Conservation (phyloP, 2,113 vertebrate genomes). For the Hippopotamus amphibius region DNA sequence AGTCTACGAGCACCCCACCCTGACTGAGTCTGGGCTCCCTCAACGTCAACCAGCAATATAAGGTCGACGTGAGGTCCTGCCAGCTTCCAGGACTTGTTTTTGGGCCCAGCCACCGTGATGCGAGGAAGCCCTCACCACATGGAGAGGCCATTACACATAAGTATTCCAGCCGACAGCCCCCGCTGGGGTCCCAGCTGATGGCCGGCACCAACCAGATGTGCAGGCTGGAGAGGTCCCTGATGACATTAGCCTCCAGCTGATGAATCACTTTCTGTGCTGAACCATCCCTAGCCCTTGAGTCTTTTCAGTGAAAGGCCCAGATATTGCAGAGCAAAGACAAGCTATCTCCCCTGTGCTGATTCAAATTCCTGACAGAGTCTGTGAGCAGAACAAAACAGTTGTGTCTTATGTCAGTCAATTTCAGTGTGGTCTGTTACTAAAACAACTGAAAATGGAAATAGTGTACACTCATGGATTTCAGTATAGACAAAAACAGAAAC, state of each 20-base stretch:
- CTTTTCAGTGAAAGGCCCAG: neutral
- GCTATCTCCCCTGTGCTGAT: neutral
- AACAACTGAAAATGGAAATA: neutral
- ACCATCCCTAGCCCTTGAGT: rapidly evolving
- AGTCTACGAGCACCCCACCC: too few relatives aligned
- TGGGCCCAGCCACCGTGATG: neutral
- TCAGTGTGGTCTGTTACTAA: neutral
- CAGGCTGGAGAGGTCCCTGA: too few relatives aligned
- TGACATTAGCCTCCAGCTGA: too few relatives aligned
- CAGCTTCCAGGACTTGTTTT: neutral
- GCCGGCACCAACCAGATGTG: neutral
- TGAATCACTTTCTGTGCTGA: neutral
- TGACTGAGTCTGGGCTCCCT: neutral
- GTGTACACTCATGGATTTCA: neutral
- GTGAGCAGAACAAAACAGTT: neutral
- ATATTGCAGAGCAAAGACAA: neutral
- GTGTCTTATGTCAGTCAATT: neutral
- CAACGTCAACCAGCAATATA: neutral
- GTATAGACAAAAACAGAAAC: neutral
- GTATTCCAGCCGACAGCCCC: neutral
- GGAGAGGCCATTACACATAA: neutral
- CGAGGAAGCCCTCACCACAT: neutral
- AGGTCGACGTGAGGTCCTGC: neutral
- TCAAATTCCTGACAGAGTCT: too few relatives aligned
- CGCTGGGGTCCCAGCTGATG: too few relatives aligned